Evolutionary conservation across 2,888 invertebrate species (phyloP), one percentile per base, ranked within the genome.

Genomic region (Orthosia gracilis): DNA sequence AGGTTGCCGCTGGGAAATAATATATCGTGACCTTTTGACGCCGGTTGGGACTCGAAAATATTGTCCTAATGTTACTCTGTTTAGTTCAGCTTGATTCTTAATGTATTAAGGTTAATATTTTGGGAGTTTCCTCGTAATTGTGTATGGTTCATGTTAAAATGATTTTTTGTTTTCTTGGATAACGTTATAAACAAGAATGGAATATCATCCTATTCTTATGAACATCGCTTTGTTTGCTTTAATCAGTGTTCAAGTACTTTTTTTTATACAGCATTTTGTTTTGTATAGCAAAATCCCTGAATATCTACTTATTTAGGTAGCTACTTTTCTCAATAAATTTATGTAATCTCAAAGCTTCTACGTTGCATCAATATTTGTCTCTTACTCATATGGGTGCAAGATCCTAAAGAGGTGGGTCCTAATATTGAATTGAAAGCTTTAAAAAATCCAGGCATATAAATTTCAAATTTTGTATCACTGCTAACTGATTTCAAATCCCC

Each of bases 21-120:
- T 93, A 93, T 93, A 94, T 93, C 85, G 91, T 89, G 91, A 92
- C 92, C 92, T 92, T 92, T 91, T 90, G 89, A 89, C 88, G 86
- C 66, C 89, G 87, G 88, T 88, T 83, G 82, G 85, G 85, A 83
- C 86, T 85, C 67, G 78, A 85, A 86, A 84, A 83, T 84, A 80
- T 85, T 86, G 72, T 73, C 67, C 87, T 86, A 82, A 86, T 85
- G 78, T 72, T 72, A 31, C 69, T 69, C 50, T 76, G 67, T 66
- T 73, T 55, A 68, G 61, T 68, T 62, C 64, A 69, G 67, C 47
- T 55, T 82, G 62, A 72, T 80, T 77, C 78, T 62, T 69, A 73
- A 79, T 75, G 69, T 74, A 73, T 84, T 82, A 54, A 63, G 45
- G 66, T 59, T 57, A 49, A 76, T 64, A 67, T 68, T 84, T 69